Evolutionary conservation across 2,888 invertebrate genomes (phyloP).

Genomic region (Dasypolia templi): DNA sequence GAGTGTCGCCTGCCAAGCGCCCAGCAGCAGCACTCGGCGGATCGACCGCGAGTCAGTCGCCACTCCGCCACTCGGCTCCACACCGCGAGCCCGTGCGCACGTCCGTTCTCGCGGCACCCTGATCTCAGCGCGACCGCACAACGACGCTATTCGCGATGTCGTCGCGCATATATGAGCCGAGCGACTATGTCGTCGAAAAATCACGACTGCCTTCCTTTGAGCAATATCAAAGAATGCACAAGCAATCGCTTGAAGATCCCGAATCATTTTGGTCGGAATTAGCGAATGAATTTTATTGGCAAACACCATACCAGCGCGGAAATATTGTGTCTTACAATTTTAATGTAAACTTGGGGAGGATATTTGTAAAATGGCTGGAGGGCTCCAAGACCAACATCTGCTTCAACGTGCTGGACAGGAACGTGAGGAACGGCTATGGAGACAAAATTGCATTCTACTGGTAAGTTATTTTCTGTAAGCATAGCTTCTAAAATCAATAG

Average conservation of each 20-base stretch:
- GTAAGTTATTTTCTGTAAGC: conserved; percentile 90
- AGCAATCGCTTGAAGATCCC: conserved; percentile 96
- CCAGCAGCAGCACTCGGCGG: conserved; percentile 31
- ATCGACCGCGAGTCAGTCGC: conserved; percentile 30
- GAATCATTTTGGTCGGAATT: conserved; percentile 98
- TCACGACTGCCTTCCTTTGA: conserved; percentile 88
- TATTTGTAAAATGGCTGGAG: conserved; percentile 98
- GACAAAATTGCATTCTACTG: conserved; percentile 98
- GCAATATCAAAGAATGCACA: conserved; percentile 95
- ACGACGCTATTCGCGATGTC: conserved; percentile 89
- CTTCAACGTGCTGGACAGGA: conserved; percentile 98
- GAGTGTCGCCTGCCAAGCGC: conserved; percentile 62
- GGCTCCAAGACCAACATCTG: conserved; percentile 98
- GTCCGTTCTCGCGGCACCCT: conserved; percentile 39
- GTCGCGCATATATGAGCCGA: conserved; percentile 91
- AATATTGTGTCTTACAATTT: conserved; percentile 98
- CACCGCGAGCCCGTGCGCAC: conserved; percentile 47
- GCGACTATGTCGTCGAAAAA: conserved; percentile 93
- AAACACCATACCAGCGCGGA: conserved; percentile 93
- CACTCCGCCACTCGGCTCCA: conserved; percentile 35
- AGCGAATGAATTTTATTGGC: conserved; percentile 98
- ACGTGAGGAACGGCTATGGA: conserved; percentile 96
- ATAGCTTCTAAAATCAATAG: conserved; percentile 78
- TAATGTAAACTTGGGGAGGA: conserved; percentile 96
- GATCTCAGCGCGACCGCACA: conserved; percentile 48